Percentiles rank a stretch among this genome's conserved stretches.
Evolutionary conservation across 37 sponge, comb jelly and placozoan species (phyloP).

Genomic region (Hexactinellida sp.): DNA sequence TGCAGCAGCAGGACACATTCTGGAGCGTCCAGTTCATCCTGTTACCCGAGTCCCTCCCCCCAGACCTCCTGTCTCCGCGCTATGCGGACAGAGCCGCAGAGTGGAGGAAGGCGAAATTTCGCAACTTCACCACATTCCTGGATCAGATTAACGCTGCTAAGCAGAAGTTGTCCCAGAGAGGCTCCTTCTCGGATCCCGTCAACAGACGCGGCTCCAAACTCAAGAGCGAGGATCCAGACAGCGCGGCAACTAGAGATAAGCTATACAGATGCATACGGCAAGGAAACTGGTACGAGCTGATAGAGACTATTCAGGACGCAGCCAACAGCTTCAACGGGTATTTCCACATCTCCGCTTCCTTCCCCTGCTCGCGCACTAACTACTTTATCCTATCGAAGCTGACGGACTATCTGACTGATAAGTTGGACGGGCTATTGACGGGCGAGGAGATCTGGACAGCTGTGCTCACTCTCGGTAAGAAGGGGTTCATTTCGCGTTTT

Average conservation of each 20-base stretch:
- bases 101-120: not conserved
- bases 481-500: not conserved
- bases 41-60: not conserved
- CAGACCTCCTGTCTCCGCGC: not conserved
- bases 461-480: not conserved
- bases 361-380: not conserved
- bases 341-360: not conserved
- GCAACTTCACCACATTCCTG: slow-evolving; percentile 7
- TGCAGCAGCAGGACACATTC: not conserved
- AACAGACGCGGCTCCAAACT: not conserved
- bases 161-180: slow-evolving; percentile 1
- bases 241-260: not conserved
- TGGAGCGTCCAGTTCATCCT: slow-evolving; percentile 4
- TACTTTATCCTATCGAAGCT: not conserved
- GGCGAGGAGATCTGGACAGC: not conserved
- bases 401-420: not conserved
- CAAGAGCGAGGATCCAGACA: not conserved
- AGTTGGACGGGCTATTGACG: not conserved
- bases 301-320: not conserved
- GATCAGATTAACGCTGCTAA: slow-evolving; percentile 15
- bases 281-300: not conserved
- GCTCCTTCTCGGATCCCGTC: not conserved
- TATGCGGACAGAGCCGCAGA: not conserved
- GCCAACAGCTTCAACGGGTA: not conserved
- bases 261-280: not conserved